phyloP scores from a whole-genome alignment of 2,888 invertebrate genomes.

The Nasonovia ribisnigri region DNA sequence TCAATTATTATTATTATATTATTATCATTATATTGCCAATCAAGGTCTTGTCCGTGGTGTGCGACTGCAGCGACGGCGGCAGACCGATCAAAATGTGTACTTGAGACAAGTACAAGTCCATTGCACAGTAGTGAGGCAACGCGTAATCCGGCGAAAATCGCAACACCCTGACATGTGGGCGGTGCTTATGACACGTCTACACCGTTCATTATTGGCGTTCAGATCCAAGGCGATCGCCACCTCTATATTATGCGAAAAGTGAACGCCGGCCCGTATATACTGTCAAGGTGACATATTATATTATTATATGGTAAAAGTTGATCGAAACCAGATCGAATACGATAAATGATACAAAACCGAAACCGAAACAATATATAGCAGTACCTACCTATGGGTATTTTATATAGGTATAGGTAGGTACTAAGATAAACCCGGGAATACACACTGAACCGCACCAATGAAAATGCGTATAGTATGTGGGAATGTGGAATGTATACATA shows the following conservation, averaged over 20 bases:
- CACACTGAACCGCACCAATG: background rate
- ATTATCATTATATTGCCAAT: background rate
- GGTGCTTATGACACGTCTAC: slow-evolving; percentile 64
- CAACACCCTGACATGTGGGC: slow-evolving; percentile 65
- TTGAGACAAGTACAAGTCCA: slow-evolving; percentile 39
- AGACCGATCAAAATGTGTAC: slow-evolving; percentile 24
- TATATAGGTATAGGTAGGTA: too few relatives aligned
- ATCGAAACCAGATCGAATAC: slow-evolving; percentile 64
- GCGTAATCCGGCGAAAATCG: slow-evolving; percentile 53
- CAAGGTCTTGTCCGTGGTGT: slow-evolving; percentile 15
- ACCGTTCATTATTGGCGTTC: slow-evolving; percentile 64
- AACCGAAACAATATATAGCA: slow-evolving; percentile 54
- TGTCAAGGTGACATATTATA: slow-evolving; percentile 58
- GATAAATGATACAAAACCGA: slow-evolving; percentile 57
- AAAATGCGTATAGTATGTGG: slow-evolving; percentile 3
- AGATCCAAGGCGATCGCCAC: slow-evolving; percentile 63
- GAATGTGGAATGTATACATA: slow-evolving; percentile 18
- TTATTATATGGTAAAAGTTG: slow-evolving; percentile 60
- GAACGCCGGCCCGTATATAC: slow-evolving; percentile 58
- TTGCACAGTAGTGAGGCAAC: slow-evolving; percentile 51
- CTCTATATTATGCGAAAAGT: slow-evolving; percentile 58
- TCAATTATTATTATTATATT: background rate
- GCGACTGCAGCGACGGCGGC: background rate
- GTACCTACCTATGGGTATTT: background rate
- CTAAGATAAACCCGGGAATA: slow-evolving; percentile 15